phyloP scores from a whole-genome alignment of 2,113 vertebrate genomes.

The Pterocles burchelli region DNA sequence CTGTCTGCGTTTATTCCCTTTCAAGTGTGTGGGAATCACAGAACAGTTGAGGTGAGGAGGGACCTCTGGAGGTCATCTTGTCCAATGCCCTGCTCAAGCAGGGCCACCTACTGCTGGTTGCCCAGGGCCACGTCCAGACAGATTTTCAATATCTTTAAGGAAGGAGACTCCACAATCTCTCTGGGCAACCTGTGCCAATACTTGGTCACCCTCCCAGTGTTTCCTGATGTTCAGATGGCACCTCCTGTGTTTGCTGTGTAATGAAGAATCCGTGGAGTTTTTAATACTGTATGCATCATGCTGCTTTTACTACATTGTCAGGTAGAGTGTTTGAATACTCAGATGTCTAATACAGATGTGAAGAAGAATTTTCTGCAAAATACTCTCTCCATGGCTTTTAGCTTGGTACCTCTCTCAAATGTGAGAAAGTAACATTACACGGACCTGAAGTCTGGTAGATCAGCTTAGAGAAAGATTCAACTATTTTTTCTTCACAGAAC shows the following conservation, averaged over 20 bases:
- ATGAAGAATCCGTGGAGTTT: not conserved
- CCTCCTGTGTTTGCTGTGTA: not conserved
- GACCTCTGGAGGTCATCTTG: not conserved
- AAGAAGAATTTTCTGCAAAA: not conserved
- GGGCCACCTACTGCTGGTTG: rapidly evolving
- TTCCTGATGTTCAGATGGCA: not conserved
- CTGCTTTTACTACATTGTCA: not conserved
- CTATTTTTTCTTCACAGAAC: not conserved
- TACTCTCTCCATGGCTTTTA: not conserved
- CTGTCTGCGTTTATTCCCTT: not conserved
- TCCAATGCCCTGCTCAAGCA: not conserved
- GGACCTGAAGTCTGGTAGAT: not conserved
- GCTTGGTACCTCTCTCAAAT: not conserved
- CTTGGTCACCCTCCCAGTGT: not conserved
- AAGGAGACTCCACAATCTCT: not conserved
- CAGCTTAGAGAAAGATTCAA: not conserved
- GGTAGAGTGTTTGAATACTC: not conserved
- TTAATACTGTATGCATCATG: not conserved
- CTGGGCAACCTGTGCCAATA: not conserved
- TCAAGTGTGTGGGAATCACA: not conserved
- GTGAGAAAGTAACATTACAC: not conserved
- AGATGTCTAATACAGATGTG: not conserved
- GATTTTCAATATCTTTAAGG: not conserved
- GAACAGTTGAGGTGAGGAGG: not conserved
- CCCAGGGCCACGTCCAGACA: not conserved